Base-by-base conservation (phyloP, 1,140 invertebrate genomes). In the Listronotus bonariensis region DNA sequence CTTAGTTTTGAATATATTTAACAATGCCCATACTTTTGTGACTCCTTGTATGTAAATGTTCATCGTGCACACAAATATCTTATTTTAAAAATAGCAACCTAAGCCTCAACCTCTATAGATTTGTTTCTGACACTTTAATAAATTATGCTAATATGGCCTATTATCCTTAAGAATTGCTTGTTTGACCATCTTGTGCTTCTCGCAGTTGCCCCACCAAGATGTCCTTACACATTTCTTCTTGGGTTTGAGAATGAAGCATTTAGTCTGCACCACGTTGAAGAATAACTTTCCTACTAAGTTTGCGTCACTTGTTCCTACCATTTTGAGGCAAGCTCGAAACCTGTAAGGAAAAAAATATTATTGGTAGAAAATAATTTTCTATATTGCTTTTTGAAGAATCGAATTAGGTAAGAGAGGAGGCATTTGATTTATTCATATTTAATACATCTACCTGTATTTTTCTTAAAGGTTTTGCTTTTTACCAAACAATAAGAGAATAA, bases 261-360 rank as follows among this genome's bases (percentile, higher is more conserved):
- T 92, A 0, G 91, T 95, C 75, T 95, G 92, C 3, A 97, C 87
- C 0, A 96, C 83, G 77, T 97, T 95, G 83, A 98, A 98, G 81
- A 95, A 97, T 7, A 97, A 82, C 74, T 92, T 92, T 2, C 95
- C 95, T 70, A 97, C 92, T 64, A 96, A 85, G 74, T 95, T 93
- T 0, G 94, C 89, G 0, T 92, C 87, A 4, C 89, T 88, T 0
- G 92, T 91, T 61, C 88, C 85, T 0, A 92, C 88, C 80, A 92
- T 87, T 76, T 96, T 96, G 60, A 98, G 80, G 74, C 95, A 98
- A 2, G 92, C 88, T 52, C 93, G 88, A 77, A 97, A 97, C 73
- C 95, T 96, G 84, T 17, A 85, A 85, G 70, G 67, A 57, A 56
- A 56, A 57, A 64, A 52, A 59, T 40, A 45, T 45, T 46, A 36